Percentiles rank a stretch among this genome's conserved stretches.
Evolutionary conservation across 2,888 invertebrate species (phyloP).

Genomic region (Lampropteryx suffumata): DNA sequence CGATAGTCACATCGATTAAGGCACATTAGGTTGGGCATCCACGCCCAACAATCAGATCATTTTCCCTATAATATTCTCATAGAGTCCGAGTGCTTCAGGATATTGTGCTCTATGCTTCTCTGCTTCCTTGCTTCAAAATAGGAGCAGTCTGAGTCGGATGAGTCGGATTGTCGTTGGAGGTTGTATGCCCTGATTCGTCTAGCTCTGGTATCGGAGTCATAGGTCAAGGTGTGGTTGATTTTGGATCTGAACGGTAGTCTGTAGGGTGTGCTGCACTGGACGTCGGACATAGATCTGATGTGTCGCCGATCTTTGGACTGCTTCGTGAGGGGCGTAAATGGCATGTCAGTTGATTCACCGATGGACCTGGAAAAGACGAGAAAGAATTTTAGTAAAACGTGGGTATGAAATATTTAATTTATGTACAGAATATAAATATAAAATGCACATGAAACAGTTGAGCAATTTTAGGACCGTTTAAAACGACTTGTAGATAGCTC

Average conservation of each 20-base stretch:
- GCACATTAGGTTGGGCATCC: constrained; percentile 1
- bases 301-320: constrained; percentile 69
- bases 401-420: too few relatives aligned
- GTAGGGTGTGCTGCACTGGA: constrained; percentile 74
- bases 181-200: constrained; percentile 58
- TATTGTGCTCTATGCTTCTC: constrained; percentile 63
- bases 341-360: constrained; percentile 55
- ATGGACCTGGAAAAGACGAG: constrained; percentile 63
- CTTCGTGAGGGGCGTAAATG: constrained; percentile 65
- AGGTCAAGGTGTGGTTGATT: constrained; percentile 62
- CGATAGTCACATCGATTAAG: constrained; percentile 1
- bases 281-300: constrained; percentile 77
- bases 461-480: too few relatives aligned
- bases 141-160: constrained; percentile 72
- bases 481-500: too few relatives aligned
- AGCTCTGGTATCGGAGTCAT: constrained; percentile 71
- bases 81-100: constrained; percentile 72
- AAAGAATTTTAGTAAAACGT: background rate
- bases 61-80: constrained; percentile 70
- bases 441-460: too few relatives aligned
- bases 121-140: constrained; percentile 57
- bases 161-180: constrained; percentile 56
- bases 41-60: constrained; percentile 40
- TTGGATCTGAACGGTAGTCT: constrained; percentile 62
- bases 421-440: too few relatives aligned